These are phyloP conservation scores for Mylabris sibirica DNA, from an alignment of 2,888 invertebrate species.

Conservation along the genomic window DNA sequence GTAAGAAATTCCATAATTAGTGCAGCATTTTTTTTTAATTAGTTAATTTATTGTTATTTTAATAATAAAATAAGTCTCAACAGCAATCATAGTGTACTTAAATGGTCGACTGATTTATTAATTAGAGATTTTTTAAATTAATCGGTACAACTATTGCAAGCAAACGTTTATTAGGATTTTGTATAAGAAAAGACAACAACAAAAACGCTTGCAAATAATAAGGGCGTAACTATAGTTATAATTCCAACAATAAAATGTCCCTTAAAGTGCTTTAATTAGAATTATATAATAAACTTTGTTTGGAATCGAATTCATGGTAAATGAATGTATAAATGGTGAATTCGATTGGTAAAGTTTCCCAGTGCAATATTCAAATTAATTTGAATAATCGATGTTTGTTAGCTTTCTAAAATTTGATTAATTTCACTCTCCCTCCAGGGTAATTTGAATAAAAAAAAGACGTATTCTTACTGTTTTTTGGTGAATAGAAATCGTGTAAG, in stretches of 20 bases:
- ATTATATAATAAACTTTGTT: conserved; percentile 11
- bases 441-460: not conserved
- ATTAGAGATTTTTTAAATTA: conserved; percentile 21
- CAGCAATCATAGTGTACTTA: conserved; percentile 35
- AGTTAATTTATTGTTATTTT: not conserved
- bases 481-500: not conserved
- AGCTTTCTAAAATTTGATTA: not conserved
- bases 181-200: not conserved
- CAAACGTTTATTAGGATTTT: conserved; percentile 17
- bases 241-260: conserved; percentile 21
- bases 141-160: conserved; percentile 25
- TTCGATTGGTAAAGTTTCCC: conserved; percentile 1
- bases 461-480: not conserved
- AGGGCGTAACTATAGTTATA: conserved; percentile 15
- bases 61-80: conserved; percentile 10
- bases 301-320: not conserved
- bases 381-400: not conserved
- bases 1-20: not conserved
- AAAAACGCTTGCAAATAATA: conserved; percentile 20
- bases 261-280: conserved; percentile 37
- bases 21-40: not conserved
- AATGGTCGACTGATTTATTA: conserved; percentile 35
- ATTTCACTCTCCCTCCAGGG: not conserved
- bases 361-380: not conserved
- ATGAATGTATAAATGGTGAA: not conserved